phyloP scores from a whole-genome alignment of 2,113 vertebrate species.

The Dromiciops gliroides region DNA sequence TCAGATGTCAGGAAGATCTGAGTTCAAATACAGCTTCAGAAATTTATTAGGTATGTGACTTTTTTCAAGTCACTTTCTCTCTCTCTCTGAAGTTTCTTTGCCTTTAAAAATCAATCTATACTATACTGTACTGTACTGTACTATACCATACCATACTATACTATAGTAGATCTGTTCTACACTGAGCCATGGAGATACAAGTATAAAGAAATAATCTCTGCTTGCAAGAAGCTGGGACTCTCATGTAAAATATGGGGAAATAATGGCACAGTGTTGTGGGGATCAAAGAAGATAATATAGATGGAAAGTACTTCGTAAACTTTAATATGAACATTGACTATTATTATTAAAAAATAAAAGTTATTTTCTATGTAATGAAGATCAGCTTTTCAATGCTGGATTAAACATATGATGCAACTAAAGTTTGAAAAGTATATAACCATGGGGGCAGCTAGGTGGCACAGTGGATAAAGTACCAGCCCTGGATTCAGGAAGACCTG shows the following conservation, averaged over 20 bases:
- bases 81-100: background rate
- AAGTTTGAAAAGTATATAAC: background rate
- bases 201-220: background rate
- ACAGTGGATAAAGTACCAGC: too few species aligned
- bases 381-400: background rate
- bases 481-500: background rate
- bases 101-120: background rate
- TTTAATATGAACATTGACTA: background rate
- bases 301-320: background rate
- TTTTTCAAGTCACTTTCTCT: background rate
- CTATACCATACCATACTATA: background rate
- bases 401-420: background rate
- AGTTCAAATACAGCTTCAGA: background rate
- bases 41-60: background rate
- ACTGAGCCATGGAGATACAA: background rate
- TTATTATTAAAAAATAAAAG: background rate
- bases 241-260: constrained; percentile 7
- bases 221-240: background rate
- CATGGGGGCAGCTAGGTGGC: background rate
- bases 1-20: background rate
- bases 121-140: background rate
- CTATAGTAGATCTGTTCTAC: background rate
- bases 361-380: background rate
- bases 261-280: background rate
- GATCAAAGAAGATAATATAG: background rate